Evolutionary conservation across 2,113 vertebrate genomes (phyloP).

Genomic region (Oceanites oceanicus): DNA sequence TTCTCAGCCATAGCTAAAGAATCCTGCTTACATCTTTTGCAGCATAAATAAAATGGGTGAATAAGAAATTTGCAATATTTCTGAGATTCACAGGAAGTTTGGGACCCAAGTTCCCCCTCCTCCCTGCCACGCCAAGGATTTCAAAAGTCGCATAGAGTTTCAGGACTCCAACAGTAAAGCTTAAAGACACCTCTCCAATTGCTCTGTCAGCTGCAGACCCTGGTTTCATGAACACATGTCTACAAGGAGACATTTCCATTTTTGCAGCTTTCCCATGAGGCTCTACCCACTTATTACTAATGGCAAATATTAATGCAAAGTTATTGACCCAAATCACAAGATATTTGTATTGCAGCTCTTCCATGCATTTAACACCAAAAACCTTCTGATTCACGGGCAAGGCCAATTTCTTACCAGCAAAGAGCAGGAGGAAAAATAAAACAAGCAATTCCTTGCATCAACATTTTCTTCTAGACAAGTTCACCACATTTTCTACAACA

Average conservation of each 20-base stretch:
- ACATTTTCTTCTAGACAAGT: background rate
- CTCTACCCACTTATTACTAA: constrained; percentile 58
- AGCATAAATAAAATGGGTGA: background rate
- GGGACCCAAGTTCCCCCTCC: background rate
- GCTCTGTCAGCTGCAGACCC: constrained; percentile 57
- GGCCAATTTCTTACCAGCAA: background rate
- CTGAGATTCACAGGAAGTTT: background rate
- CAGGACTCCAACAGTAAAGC: constrained; percentile 39
- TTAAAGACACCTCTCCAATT: constrained; percentile 61
- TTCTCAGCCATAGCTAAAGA: background rate
- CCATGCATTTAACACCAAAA: constrained; percentile 49
- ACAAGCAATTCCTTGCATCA: background rate
- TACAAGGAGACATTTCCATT: constrained; percentile 70
- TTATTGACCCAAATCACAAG: constrained; percentile 68
- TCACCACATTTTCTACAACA: background rate
- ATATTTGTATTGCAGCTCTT: constrained; percentile 57
- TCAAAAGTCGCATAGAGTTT: background rate
- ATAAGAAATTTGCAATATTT: background rate
- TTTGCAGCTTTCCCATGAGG: constrained; percentile 66
- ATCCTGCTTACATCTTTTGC: background rate
- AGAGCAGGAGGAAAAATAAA: background rate
- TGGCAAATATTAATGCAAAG: constrained; percentile 72
- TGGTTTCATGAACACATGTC: constrained; percentile 47
- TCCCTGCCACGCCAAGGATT: background rate
- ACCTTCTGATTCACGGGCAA: background rate